These are phyloP conservation scores for Nezara viridula DNA, from an alignment of 2,888 invertebrate species.

Conservation along the genomic window DNA sequence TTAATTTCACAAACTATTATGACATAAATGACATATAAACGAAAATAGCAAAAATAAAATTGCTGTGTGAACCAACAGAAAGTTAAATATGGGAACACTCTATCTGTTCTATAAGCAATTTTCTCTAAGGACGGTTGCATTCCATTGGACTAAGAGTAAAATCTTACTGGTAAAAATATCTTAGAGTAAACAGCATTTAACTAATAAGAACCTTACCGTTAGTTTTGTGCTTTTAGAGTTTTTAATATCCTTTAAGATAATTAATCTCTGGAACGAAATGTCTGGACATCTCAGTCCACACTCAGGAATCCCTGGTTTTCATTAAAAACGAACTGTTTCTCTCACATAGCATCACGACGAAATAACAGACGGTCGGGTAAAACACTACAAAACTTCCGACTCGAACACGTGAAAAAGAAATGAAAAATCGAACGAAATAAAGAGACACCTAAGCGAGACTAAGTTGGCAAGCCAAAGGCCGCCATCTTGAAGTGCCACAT, in stretches of 20 bases:
- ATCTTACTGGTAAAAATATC: neutral
- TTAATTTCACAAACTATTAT: slow-evolving; percentile 16
- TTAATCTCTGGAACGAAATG: slow-evolving; percentile 60
- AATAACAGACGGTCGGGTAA: neutral
- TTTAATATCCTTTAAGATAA: slow-evolving; percentile 54
- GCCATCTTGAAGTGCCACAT: slow-evolving; percentile 84
- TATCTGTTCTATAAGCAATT: slow-evolving; percentile 56
- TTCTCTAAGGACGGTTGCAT: slow-evolving; percentile 56
- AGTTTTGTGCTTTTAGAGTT: neutral
- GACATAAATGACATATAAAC: neutral
- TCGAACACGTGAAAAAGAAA: slow-evolving; percentile 53
- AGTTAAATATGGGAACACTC: slow-evolving; percentile 58
- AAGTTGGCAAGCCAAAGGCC: slow-evolving; percentile 75
- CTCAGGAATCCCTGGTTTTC: slow-evolving; percentile 19
- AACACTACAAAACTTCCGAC: slow-evolving; percentile 41
- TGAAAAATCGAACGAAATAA: slow-evolving; percentile 52
- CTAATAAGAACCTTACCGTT: slow-evolving; percentile 35
- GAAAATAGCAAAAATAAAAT: slow-evolving; percentile 24
- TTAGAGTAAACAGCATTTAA: neutral
- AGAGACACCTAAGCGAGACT: slow-evolving; percentile 54
- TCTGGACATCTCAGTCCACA: slow-evolving; percentile 62
- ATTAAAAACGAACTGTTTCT: neutral
- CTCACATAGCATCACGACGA: neutral
- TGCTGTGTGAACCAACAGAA: slow-evolving; percentile 16
- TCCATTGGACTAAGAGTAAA: slow-evolving; percentile 41